Percentiles rank a stretch among this genome's conserved stretches.
Conservation (phyloP, 2,888 invertebrate genomes). For the Cynaeus angustus region DNA sequence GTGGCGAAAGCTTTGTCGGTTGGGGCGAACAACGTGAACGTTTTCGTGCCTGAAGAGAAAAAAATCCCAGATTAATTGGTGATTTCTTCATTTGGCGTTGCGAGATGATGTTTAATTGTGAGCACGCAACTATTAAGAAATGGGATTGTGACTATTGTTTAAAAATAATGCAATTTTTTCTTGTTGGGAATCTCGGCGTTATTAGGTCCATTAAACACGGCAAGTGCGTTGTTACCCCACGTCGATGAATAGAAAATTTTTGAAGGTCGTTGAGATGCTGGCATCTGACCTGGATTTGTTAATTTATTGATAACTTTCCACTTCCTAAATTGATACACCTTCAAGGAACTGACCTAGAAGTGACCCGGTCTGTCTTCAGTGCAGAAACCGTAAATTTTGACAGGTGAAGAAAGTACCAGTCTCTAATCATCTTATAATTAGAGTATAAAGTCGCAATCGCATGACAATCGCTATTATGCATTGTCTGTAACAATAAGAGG, state of each 20-base stretch:
- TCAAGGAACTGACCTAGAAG: not conserved
- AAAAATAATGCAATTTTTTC: conserved; percentile 42
- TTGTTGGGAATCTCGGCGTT: conserved; percentile 12
- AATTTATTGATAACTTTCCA: not conserved
- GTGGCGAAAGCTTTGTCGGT: conserved; percentile 87
- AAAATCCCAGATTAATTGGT: conserved; percentile 39
- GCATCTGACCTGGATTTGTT: not conserved
- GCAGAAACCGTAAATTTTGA: conserved; percentile 28
- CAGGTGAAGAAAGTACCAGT: conserved; percentile 32
- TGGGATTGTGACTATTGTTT: conserved; percentile 47
- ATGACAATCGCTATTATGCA: conserved; percentile 33
- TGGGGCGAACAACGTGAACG: conserved; percentile 90
- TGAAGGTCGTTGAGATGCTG: not conserved
- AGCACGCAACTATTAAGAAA: conserved; percentile 32
- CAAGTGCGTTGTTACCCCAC: conserved; percentile 13
- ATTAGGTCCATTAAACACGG: conserved; percentile 23
- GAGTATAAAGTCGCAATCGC: conserved; percentile 30
- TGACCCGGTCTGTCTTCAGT: conserved; percentile 1
- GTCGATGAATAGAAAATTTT: not conserved
- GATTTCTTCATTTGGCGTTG: conserved; percentile 37
- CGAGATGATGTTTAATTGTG: conserved; percentile 35
- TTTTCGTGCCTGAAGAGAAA: conserved; percentile 81
- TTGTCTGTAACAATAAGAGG: conserved; percentile 18
- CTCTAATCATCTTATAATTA: conserved; percentile 36
- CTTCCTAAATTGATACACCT: conserved; percentile 5